These are phyloP conservation scores for Merops nubicus DNA, from an alignment of 2,113 vertebrate species.

Conservation along the genomic window DNA sequence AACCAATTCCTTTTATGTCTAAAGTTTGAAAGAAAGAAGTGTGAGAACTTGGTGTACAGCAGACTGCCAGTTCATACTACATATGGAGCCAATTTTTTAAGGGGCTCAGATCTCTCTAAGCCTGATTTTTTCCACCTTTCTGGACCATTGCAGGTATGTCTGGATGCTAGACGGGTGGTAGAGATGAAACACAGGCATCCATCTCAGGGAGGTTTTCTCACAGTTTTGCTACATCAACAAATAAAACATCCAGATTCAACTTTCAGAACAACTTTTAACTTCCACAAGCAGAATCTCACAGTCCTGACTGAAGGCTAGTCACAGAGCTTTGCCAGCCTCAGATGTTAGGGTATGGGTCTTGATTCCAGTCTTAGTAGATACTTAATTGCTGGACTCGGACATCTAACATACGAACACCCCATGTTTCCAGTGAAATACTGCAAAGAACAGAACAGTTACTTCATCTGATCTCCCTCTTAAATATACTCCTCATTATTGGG, in stretches of 20 bases:
- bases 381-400: not conserved
- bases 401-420: not conserved
- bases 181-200: not conserved
- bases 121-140: not conserved
- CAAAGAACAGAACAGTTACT: not conserved
- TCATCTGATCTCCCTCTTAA: not conserved
- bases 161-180: not conserved
- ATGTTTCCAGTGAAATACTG: not conserved
- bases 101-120: not conserved
- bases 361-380: not conserved
- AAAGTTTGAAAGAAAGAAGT: not conserved
- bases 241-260: not conserved
- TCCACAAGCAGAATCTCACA: not conserved
- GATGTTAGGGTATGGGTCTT: not conserved
- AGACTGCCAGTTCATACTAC: not conserved
- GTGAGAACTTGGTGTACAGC: not conserved
- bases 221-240: not conserved
- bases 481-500: not conserved
- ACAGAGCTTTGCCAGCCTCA: not conserved
- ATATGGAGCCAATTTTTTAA: not conserved
- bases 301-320: fast-evolving
- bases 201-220: not conserved
- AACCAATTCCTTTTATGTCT: not conserved
- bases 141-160: not conserved
- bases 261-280: not conserved